Evolutionary conservation across 2,113 vertebrate genomes (phyloP), one percentile per base, ranked within the genome.

Genomic region (Tetraodon nigroviridis): DNA sequence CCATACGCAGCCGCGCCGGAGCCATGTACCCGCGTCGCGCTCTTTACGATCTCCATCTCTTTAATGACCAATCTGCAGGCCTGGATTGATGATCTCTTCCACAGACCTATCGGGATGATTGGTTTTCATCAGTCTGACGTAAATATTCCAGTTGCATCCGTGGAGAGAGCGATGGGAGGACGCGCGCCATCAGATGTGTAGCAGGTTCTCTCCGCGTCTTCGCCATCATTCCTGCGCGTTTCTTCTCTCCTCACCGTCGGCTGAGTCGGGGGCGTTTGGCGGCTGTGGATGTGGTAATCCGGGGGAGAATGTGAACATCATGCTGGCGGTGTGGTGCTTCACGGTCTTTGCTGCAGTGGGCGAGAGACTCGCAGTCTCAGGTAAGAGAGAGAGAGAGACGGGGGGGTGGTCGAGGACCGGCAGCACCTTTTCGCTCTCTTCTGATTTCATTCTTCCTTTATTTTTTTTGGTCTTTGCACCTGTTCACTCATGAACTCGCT

Each of bases 251-350:
- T 37, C 32, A 12, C 32, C 67, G 18, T 56, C 69, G 37, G 50
- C 37, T 58, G 63, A 67, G 52, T 51, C 73, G 56, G 55, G 72
- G 62, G 61, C 67, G 63, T 67, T 58, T 42, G 58, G 73, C 69
- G 71, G 71, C 78, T 75, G 83, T 83, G 77, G 75, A 87, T 88
- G 86, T 40, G 73, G 62, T 86, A 68, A 85, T 82, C 79, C 75
- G 61, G 40, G 81, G 73, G 89, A 91, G 84, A 89, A 91, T 91
- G 91, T 89, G 87, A 90, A 80, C 79, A 90, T 82, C 87, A 93
- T 93, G 92, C 90, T 86, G 80, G 78, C 78, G 80, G 84, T 89
- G 87, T 89, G 76, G 86, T 89, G 86, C 82, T 90, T 87, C 86
- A 79, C 88, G 87, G 75, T 92, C 82, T 90, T 90, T 73, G 90